Percentiles rank a stretch among this genome's conserved stretches.
Evolutionary conservation across 2,113 vertebrate species (phyloP).

Genomic region (Muscicapa adusta): DNA sequence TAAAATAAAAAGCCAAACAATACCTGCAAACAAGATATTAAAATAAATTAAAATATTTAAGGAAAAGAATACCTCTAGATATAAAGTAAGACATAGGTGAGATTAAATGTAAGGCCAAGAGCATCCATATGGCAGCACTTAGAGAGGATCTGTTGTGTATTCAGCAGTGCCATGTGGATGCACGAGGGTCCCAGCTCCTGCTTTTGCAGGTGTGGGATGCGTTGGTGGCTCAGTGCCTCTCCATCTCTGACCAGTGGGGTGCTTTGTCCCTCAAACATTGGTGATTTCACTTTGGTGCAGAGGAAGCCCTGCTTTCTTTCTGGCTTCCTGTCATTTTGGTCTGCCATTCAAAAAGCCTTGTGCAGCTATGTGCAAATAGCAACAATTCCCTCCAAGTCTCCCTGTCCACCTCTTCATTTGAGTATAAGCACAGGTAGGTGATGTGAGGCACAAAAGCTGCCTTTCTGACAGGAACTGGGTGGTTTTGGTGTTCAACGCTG

Average conservation of each 20-base stretch:
- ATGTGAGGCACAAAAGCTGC: background rate
- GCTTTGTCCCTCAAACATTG: accelerated
- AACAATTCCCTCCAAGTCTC: background rate
- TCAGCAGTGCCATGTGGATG: background rate
- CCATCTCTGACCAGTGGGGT: background rate
- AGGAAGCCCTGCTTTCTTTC: background rate
- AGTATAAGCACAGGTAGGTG: accelerated
- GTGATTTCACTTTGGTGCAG: background rate
- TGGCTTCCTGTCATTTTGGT: background rate
- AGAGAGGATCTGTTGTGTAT: background rate
- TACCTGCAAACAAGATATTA: background rate
- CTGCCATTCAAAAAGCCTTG: background rate
- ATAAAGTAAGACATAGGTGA: background rate
- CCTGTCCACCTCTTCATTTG: background rate
- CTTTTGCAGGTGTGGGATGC: background rate
- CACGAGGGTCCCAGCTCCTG: background rate
- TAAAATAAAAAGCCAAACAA: background rate
- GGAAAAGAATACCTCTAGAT: background rate
- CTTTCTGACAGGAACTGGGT: background rate
- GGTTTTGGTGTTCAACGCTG: background rate
- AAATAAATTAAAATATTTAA: background rate
- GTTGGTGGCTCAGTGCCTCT: background rate
- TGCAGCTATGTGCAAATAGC: accelerated
- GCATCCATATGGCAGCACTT: background rate
- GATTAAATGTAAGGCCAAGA: background rate